Evolutionary conservation across 1,140 invertebrate species (phyloP).

Genomic region (Pachypsylla venusta): DNA sequence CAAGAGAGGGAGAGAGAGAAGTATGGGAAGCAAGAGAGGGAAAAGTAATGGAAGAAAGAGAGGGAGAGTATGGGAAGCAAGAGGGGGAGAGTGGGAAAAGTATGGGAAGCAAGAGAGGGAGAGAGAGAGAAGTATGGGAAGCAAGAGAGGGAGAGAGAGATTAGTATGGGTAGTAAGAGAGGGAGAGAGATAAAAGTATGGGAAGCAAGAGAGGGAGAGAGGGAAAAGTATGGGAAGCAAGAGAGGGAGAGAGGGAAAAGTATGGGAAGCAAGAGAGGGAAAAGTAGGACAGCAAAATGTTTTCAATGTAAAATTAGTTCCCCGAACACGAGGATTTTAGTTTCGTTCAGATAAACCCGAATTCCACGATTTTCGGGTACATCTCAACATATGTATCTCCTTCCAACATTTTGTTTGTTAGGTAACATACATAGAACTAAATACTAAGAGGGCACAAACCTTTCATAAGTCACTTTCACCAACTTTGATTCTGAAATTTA

Average conservation of each 20-base stretch:
- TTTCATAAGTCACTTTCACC: no score
- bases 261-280: not conserved
- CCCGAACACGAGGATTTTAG: no score
- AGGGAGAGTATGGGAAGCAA: not conserved
- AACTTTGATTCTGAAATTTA: not conserved
- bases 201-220: not conserved
- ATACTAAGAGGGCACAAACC: no score
- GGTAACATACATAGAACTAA: no score
- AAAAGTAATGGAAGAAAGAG: not conserved
- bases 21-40: conserved; percentile 10
- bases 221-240: not conserved
- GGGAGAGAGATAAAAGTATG: not conserved
- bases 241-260: conserved; percentile 13
- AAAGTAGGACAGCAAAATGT: not conserved
- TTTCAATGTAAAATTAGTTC: not conserved
- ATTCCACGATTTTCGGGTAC: no score
- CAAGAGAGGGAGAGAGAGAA: conserved; percentile 3
- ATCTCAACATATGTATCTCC: no score
- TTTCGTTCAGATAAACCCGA: no score
- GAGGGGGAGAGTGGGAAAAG: not conserved
- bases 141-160: conserved; percentile 12
- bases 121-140: not conserved
- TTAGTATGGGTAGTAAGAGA: not conserved
- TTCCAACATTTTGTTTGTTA: no score
- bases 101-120: not conserved